Base-by-base conservation (phyloP, 1,140 invertebrate species). In the Polypedilum pembai region DNA sequence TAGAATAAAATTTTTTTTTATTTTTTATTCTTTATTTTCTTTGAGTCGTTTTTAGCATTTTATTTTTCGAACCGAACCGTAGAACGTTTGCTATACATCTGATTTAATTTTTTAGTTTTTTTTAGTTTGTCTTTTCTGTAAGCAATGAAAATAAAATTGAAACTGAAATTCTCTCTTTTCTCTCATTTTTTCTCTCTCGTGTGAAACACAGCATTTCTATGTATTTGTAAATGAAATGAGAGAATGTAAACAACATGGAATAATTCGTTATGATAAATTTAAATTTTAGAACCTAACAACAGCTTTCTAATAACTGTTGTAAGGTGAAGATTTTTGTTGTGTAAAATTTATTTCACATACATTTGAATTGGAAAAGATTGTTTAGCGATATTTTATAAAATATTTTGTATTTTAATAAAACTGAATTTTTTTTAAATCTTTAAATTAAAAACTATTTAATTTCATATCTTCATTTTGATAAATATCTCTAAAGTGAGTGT, bases 21-120 rank as follows among this genome's bases (percentile, higher is more conserved):
- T n/a, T n/a, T n/a, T 56, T 15, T 56, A 56, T 12, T 56, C 45
- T 56, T 56, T 56, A 2, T 45, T 45, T 45, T 33, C n/a, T n/a
- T 56, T n/a, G 45, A 56, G 45, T 56, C 45, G 12, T n/a, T 4
- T 56, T 12, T 12, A 56, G 45, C 45, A n/a, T 56, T 56, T 56
- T 56, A 56, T 12, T n/a, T 56, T 15, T 56, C 45, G 45, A 56
- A 56, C 45, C 45, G 45, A 15, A 56, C 45, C 45, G 45, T n/a
- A 56, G 45, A 56, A 56, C 45, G 45, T 56, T 56, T n/a, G 45
- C 45, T 56, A 4, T 56, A 56, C 45, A 56, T 56, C 45, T 56
- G 45, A 56, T 56, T 56, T 45, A n/a, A 4, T 15, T 56, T 12
- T 56, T 15, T 15, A 45, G 2, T 45, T 5, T 10, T 41, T 41